Percentiles rank a stretch among this genome's conserved stretches.
phyloP scores from a whole-genome alignment of 2,888 invertebrate genomes.

The Andrena praecox region DNA sequence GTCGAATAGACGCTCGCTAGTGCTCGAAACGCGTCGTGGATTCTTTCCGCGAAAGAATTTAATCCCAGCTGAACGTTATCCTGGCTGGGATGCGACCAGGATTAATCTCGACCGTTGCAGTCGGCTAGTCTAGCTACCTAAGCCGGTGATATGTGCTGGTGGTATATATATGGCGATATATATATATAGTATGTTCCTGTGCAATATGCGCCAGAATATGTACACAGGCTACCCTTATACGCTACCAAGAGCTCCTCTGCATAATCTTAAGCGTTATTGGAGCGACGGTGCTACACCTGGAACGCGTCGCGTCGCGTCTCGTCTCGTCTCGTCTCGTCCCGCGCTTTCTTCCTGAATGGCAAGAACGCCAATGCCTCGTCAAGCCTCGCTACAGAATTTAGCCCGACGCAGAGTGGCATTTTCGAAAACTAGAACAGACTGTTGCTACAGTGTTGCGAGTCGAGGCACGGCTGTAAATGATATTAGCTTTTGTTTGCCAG shows the following conservation, averaged over 20 bases:
- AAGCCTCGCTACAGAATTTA: background rate
- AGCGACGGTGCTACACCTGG: background rate
- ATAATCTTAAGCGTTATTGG: constrained; percentile 30
- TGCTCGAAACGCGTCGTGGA: background rate
- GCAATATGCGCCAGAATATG: constrained; percentile 9
- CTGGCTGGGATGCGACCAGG: constrained; percentile 33
- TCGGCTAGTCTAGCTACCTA: background rate
- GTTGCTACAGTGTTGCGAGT: background rate
- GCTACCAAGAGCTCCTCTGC: constrained; percentile 18
- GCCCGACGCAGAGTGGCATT: background rate
- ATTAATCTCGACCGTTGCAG: constrained; percentile 45
- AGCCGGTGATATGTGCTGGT: constrained; percentile 22
- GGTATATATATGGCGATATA: background rate
- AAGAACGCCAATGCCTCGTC: background rate
- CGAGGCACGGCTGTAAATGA: background rate
- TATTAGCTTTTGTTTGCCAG: constrained; percentile 18
- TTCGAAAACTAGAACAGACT: background rate
- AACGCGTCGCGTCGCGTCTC: background rate
- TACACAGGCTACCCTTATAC: constrained; percentile 16
- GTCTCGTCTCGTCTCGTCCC: background rate
- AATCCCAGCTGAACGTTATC: constrained; percentile 46
- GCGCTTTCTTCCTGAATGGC: background rate
- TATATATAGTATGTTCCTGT: background rate
- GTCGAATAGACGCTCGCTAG: background rate
- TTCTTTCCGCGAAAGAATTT: constrained; percentile 28